A percentile compares a stretch with the other conserved stretches of the same genome.
These are phyloP conservation scores for Nettapus auritus DNA, from an alignment of 2,113 vertebrate species.

Conservation along the genomic window DNA sequence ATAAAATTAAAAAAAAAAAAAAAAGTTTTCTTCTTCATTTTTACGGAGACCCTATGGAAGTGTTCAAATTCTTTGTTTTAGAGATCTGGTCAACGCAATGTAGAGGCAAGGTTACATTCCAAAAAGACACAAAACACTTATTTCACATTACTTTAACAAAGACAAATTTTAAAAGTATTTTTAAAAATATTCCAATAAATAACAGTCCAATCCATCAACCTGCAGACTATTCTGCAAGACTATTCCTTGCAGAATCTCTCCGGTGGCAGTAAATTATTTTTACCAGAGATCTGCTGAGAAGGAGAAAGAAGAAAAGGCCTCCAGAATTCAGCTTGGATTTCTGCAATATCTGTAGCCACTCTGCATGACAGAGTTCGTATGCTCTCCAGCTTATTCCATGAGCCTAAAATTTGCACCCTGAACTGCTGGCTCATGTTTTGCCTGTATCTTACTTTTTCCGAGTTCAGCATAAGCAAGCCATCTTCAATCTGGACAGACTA, in stretches of 20 bases:
- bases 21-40: neutral
- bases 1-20: neutral
- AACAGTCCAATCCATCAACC: neutral
- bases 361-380: neutral
- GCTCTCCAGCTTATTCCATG: neutral
- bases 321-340: neutral
- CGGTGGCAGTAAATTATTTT: conserved; percentile 29
- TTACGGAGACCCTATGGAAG: neutral
- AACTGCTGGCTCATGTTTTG: neutral
- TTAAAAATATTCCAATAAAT: neutral
- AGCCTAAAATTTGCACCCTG: neutral
- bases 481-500: neutral
- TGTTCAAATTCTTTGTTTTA: neutral
- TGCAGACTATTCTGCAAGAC: too few species aligned
- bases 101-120: neutral
- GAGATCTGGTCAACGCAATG: neutral
- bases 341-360: neutral
- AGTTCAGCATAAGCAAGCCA: neutral
- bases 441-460: neutral
- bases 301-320: conserved; percentile 16
- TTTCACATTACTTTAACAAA: neutral
- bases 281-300: neutral
- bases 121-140: neutral
- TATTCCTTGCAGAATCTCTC: neutral
- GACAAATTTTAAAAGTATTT: neutral